A percentile compares a stretch with the other conserved stretches of the same genome.
Conservation (phyloP, 1,140 invertebrate genomes). For the Rhyzopertha dominica region DNA sequence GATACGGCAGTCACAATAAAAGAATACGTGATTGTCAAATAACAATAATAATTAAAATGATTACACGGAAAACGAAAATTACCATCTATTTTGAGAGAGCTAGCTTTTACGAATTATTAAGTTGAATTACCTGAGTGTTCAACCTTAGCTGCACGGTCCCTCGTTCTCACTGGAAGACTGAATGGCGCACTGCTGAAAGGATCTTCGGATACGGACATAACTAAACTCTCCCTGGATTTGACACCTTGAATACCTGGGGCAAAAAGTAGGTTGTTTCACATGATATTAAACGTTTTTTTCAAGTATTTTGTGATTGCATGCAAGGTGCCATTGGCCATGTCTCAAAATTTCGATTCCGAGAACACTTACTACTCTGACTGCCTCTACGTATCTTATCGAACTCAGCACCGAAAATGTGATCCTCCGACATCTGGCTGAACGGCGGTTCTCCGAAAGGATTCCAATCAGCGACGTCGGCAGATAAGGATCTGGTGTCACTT, state of each 20-base stretch:
- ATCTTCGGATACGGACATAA: slow-evolving; percentile 71
- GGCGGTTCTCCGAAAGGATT: slow-evolving; percentile 73
- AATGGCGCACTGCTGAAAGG: slow-evolving; percentile 79
- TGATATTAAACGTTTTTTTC: neutral
- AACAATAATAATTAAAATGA: slow-evolving; percentile 4
- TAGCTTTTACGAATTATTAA: slow-evolving; percentile 21
- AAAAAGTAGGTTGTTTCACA: too few species aligned
- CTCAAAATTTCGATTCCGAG: too few species aligned
- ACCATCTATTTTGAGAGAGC: slow-evolving; percentile 1
- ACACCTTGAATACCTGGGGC: slow-evolving; percentile 64
- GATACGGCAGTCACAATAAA: too few species aligned
- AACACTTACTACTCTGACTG: slow-evolving; percentile 79
- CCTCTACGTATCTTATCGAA: slow-evolving; percentile 76
- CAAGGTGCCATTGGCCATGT: too few species aligned
- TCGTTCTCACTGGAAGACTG: slow-evolving; percentile 54
- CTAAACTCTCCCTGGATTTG: slow-evolving; percentile 69
- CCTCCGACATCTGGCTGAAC: slow-evolving; percentile 74
- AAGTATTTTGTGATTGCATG: neutral
- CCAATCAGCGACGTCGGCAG: slow-evolving; percentile 64
- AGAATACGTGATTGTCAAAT: too few species aligned
- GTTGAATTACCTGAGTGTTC: slow-evolving; percentile 42
- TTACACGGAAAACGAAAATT: neutral
- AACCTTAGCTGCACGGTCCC: slow-evolving; percentile 31
- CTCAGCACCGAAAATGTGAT: slow-evolving; percentile 81
- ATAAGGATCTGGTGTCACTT: slow-evolving; percentile 53